A percentile compares a stretch with the other conserved stretches of the same genome.
These are phyloP conservation scores for Salvelinus sp. DNA, from an alignment of 2,113 vertebrate species.

Conservation along the genomic window DNA sequence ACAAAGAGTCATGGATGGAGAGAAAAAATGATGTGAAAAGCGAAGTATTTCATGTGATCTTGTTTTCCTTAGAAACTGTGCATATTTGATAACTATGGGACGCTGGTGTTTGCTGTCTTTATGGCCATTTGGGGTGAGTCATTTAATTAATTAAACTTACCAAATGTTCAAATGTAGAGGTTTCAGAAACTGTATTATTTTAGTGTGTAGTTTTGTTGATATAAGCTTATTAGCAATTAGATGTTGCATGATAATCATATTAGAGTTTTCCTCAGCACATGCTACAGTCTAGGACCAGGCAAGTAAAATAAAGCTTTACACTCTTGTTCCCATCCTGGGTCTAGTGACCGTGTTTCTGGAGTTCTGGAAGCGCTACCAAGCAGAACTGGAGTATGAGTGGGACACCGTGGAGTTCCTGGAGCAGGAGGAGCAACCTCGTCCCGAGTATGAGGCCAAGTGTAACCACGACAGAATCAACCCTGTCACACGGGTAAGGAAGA, in stretches of 20 bases:
- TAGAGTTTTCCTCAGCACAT: too few relatives aligned
- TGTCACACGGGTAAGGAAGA: constrained; percentile 57
- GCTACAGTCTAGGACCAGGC: too few relatives aligned
- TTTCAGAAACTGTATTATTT: too few relatives aligned
- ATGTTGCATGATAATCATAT: too few relatives aligned
- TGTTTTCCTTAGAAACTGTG: constrained; percentile 82
- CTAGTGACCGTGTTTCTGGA: constrained; percentile 91
- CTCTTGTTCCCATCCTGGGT: neutral
- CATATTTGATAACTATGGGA: constrained; percentile 95
- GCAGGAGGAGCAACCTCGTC: constrained; percentile 85
- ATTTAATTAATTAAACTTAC: neutral
- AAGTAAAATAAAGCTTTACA: too few relatives aligned
- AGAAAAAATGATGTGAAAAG: too few relatives aligned
- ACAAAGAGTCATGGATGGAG: too few relatives aligned
- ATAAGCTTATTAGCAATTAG: too few relatives aligned
- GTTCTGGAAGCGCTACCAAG: constrained; percentile 93
- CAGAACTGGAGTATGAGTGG: constrained; percentile 90
- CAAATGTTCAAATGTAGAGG: neutral
- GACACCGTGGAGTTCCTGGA: constrained; percentile 90
- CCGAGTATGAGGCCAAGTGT: constrained; percentile 89
- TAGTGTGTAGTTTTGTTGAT: neutral
- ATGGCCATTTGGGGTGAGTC: constrained; percentile 94
- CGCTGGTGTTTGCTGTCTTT: constrained; percentile 90
- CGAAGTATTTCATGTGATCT: neutral
- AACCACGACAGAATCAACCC: constrained; percentile 79